Evolutionary conservation across 1,140 invertebrate genomes (phyloP), one percentile per base, ranked within the genome.

Genomic region (Diachasma alloeum): DNA sequence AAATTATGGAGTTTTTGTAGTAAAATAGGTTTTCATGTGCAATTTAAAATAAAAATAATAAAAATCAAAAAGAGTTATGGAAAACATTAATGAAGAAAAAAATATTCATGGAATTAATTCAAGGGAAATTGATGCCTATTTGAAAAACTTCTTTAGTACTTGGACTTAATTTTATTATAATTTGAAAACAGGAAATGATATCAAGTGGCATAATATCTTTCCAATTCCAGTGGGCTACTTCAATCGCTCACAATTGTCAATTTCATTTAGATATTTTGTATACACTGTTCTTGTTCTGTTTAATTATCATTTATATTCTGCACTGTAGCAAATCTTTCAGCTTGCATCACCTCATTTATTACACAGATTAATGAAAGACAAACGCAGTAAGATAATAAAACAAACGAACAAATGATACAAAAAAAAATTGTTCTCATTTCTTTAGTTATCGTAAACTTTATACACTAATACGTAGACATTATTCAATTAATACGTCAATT

Each of bases 311-410:
- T 53, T 53, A 17, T 53, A 53, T 53, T 19, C n/a, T 53, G 56
- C 26, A 22, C 36, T 72, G 31, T 31, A 36, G 44, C 19, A 31
- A 26, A n/a, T 72, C 24, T 72, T 56, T 53, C 48, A 26, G 46
- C 15, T 56, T 46, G 10, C 48, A 53, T 53, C 48, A 19, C n/a
- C 48, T 53, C 44, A 46, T 46, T 76, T 36, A 63, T 87, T 89
- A 87, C 86, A 89, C 87, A 87, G 85, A 88, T 87, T 53, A 88
- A 87, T 89, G 87, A 89, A 89, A 88, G 87, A 88, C 87, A 89
- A 89, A 89, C 86, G 87, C 86, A 89, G 83, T 87, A 88, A 88
- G 85, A 87, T 87, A 88, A 86, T 89, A 85, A 88, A 88, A 88
- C 86, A 88, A 89, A 89, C 85, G 83, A 88, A 87, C 85, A 87